These are phyloP conservation scores for Acanthurus leucopareius DNA, from an alignment of 2,797 vertebrate genomes.

Conservation along the genomic window DNA sequence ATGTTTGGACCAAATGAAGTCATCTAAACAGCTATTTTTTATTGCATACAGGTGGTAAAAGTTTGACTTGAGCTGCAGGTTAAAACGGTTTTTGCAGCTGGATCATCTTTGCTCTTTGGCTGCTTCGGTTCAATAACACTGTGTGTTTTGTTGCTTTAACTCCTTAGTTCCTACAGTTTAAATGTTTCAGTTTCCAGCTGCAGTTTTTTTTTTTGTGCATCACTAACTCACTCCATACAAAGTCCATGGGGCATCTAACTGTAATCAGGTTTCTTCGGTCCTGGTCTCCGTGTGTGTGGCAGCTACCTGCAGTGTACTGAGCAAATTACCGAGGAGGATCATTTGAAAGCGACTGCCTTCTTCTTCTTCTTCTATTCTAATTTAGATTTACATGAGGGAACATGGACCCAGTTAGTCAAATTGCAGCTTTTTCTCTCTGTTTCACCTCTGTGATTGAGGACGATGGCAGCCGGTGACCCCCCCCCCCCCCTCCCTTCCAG, in stretches of 20 bases:
- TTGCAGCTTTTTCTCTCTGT: slow-evolving; percentile 40
- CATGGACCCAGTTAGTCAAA: slow-evolving; percentile 40
- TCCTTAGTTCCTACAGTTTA: slow-evolving; percentile 11
- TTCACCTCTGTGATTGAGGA: slow-evolving; percentile 31
- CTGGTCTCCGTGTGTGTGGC: background rate
- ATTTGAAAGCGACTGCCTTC: slow-evolving; percentile 31
- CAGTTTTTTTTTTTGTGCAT: background rate
- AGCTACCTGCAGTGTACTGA: background rate
- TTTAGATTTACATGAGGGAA: slow-evolving; percentile 29
- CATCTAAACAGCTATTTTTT: too few species aligned
- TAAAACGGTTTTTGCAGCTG: background rate
- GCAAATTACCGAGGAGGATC: slow-evolving; percentile 32
- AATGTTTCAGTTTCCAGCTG: background rate
- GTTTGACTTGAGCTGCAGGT: background rate
- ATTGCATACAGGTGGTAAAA: background rate
- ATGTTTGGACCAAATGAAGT: too few species aligned
- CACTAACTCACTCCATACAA: background rate
- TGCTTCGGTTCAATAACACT: background rate
- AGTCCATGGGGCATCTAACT: slow-evolving; percentile 8
- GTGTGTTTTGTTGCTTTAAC: background rate
- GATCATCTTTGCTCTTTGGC: background rate
- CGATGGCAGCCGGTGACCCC: slow-evolving; percentile 9
- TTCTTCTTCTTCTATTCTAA: slow-evolving; percentile 13
- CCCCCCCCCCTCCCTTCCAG: slow-evolving; percentile 21
- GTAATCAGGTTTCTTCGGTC: slow-evolving; percentile 25